These are phyloP conservation scores for Allacma fusca DNA, from an alignment of 2,888 invertebrate species.

Conservation along the genomic window DNA sequence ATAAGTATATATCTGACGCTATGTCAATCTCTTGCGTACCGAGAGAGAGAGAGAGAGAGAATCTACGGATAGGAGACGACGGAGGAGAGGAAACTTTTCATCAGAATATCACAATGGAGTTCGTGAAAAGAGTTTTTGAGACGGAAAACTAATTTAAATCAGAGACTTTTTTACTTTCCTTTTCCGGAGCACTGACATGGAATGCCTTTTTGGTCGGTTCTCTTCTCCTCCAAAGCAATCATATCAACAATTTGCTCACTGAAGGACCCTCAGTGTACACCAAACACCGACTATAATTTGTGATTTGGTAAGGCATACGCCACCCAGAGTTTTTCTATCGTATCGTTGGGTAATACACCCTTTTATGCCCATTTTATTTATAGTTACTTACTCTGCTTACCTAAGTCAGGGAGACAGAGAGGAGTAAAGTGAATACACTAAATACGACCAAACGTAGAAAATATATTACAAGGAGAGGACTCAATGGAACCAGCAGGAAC, in stretches of 20 bases:
- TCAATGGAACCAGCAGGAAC: neutral
- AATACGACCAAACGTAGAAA: neutral
- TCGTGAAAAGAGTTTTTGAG: constrained; percentile 47
- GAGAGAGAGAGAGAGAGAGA: constrained; percentile 25
- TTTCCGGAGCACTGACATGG: constrained; percentile 48
- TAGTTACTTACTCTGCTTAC: constrained; percentile 1
- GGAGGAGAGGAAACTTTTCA: constrained; percentile 40
- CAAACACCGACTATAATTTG: constrained; percentile 17
- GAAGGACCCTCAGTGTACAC: constrained; percentile 33
- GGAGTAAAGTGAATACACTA: neutral
- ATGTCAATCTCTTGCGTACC: neutral
- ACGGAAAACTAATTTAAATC: constrained; percentile 52
- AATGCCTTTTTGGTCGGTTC: constrained; percentile 47
- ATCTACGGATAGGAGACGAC: neutral
- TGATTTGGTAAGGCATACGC: neutral
- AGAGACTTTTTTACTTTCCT: constrained; percentile 45
- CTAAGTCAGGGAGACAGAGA: neutral
- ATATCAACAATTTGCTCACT: constrained; percentile 41
- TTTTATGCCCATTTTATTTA: neutral
- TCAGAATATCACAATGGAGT: constrained; percentile 43
- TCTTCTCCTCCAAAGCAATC: constrained; percentile 29
- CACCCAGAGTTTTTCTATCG: neutral
- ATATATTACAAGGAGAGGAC: neutral
- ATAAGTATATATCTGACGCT: neutral
- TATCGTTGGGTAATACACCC: neutral